Evolutionary conservation across 2,888 invertebrate genomes (phyloP), one percentile per base, ranked within the genome.

Genomic region (Erebia ligea): DNA sequence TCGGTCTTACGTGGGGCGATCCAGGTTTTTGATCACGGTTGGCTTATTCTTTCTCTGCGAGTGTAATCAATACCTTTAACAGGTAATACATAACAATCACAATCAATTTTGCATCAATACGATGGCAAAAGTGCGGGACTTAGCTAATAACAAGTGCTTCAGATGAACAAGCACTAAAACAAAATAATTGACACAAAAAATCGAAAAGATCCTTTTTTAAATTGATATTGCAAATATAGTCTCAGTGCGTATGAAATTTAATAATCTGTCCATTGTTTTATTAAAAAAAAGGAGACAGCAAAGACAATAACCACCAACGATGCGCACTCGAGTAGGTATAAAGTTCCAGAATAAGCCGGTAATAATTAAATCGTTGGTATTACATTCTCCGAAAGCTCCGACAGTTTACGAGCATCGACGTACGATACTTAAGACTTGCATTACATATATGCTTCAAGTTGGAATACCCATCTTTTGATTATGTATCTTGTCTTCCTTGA

Each of bases 311-410:
- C 50, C 63, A 25, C 50, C 50, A 50, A 34, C 25, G 50, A 50
- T 61, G 34, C 50, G 10, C 48, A 40, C 2, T 42, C 61, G 48
- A 19, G 62, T n/a, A n/a, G n/a, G n/a, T 50, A 34, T 50, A 52
- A 34, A 50, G 61, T 50, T 52, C 63, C 63, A 63, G 63, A 63
- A 63, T 50, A 62, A 50, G 19, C 50, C 63, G 50, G 17, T 64
- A 62, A 70, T 65, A 62, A 72, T 72, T 72, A 72, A 52, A 69
- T 67, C 34, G 57, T 69, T 48, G 34, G 56, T 45, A 58, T 66
- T 48, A 69, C 69, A 69, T 62, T 65, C 56, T 61, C 69, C 52
- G 65, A 57, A 19, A 19, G 63, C 63, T 50, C 66, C 52, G 69
- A 69, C 66, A 34, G 34, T 72, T 67, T 72, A 72, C 69, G 66